phyloP scores from a whole-genome alignment of 2,888 invertebrate species.

The Apamea epomidion region DNA sequence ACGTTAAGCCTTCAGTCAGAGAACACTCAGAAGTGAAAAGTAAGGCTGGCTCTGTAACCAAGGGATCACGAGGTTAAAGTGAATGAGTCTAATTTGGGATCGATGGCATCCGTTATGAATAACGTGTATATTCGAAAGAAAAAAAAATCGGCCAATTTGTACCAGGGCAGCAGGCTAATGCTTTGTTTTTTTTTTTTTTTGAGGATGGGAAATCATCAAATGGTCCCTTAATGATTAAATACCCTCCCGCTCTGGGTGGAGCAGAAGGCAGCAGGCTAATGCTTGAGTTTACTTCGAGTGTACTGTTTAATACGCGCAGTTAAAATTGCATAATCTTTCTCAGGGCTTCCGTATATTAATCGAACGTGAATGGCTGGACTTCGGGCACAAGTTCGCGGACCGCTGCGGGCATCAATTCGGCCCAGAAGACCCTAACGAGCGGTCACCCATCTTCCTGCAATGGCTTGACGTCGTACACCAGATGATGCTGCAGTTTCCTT shows the following conservation, averaged over 20 bases:
- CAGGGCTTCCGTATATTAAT: constrained; percentile 98
- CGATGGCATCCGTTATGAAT: neutral
- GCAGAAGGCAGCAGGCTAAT: neutral
- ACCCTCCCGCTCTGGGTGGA: too few species aligned
- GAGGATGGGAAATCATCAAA: too few species aligned
- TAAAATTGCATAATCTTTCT: constrained; percentile 31
- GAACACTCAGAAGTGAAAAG: neutral
- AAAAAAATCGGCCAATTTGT: neutral
- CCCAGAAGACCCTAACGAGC: constrained; percentile 97
- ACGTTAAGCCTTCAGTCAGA: neutral
- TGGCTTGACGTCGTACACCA: constrained; percentile 99
- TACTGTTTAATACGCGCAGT: neutral
- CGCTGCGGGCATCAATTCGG: constrained; percentile 96
- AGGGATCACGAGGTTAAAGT: neutral
- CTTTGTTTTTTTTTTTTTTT: too few species aligned
- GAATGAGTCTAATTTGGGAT: neutral
- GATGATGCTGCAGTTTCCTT: constrained; percentile 96
- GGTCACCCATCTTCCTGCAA: constrained; percentile 99
- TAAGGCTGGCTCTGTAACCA: neutral
- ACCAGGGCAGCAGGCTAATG: neutral
- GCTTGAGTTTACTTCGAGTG: neutral
- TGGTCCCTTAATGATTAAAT: too few species aligned
- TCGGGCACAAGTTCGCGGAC: constrained; percentile 99
- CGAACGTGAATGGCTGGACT: constrained; percentile 99
- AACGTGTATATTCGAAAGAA: neutral